Evolutionary conservation across 2,888 invertebrate genomes (phyloP).

Genomic region (Drosophila flavopinicola): DNA sequence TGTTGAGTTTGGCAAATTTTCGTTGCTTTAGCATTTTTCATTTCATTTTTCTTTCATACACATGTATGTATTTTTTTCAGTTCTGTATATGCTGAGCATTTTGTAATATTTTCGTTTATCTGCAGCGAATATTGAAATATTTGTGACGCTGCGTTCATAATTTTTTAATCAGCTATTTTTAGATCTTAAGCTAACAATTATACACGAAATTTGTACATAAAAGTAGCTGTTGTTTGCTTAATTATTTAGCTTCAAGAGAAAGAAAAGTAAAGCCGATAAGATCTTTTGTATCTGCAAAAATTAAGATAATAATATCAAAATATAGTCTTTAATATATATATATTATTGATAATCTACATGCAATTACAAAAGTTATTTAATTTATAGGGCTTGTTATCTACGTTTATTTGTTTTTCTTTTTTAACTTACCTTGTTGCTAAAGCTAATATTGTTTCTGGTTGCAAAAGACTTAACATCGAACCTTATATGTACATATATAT

Average conservation of each 20-base stretch:
- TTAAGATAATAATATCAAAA: neutral
- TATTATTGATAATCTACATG: neutral
- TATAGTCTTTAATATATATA: neutral
- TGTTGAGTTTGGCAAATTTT: slow-evolving; percentile 58
- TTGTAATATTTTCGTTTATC: slow-evolving; percentile 41
- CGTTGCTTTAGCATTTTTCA: slow-evolving; percentile 37
- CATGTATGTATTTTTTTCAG: slow-evolving; percentile 25
- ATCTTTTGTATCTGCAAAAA: neutral
- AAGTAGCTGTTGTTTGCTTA: neutral
- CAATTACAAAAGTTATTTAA: neutral
- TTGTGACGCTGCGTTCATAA: slow-evolving; percentile 2
- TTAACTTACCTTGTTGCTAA: slow-evolving; percentile 15
- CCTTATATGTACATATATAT: neutral
- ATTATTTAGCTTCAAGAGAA: too few relatives aligned
- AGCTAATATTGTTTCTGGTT: slow-evolving; percentile 41
- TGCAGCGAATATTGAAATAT: slow-evolving; percentile 19
- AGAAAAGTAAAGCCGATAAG: too few relatives aligned
- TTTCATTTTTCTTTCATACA: slow-evolving; percentile 22
- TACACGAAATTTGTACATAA: neutral
- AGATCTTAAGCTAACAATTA: neutral
- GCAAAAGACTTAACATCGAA: slow-evolving; percentile 47
- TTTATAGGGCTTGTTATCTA: slow-evolving; percentile 10
- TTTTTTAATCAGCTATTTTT: slow-evolving; percentile 16
- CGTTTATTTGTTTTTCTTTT: neutral
- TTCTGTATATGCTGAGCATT: slow-evolving; percentile 46